Evolutionary conservation across 2,888 invertebrate genomes (phyloP).

Genomic region (Thera obeliscata): DNA sequence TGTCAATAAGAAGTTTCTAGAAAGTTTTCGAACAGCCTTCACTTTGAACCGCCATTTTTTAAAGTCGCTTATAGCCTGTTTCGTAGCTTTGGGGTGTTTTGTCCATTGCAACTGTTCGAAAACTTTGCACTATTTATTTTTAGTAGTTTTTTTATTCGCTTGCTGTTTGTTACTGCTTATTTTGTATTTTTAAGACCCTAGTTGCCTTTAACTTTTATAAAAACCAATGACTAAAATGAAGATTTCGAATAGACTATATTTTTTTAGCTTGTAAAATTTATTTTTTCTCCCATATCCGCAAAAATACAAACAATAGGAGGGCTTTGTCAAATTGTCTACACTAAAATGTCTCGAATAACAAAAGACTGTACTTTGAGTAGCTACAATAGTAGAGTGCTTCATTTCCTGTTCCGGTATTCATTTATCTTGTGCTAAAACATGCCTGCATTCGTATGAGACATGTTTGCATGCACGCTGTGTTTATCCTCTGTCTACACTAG

Average conservation of each 20-base stretch:
- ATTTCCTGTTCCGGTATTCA: conserved; percentile 16
- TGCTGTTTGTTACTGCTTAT: not conserved
- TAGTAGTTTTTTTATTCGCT: not conserved
- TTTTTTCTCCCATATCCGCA: not conserved
- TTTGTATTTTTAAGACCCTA: not conserved
- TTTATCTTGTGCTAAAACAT: conserved; percentile 30
- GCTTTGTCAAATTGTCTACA: not conserved
- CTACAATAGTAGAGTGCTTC: conserved; percentile 21
- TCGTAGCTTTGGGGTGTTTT: conserved; percentile 68
- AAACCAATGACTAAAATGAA: too few species aligned
- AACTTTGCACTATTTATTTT: conserved; percentile 78
- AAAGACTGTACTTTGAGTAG: conserved; percentile 12
- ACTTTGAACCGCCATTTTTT: conserved; percentile 80
- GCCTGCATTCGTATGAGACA: conserved; percentile 10
- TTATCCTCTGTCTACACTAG: conserved; percentile 10
- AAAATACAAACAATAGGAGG: not conserved
- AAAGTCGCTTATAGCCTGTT: conserved; percentile 57
- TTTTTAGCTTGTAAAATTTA: too few species aligned
- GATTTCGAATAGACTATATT: too few species aligned
- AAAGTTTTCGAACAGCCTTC: conserved; percentile 89
- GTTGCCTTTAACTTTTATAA: too few species aligned
- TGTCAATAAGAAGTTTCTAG: conserved; percentile 63
- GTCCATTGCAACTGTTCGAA: conserved; percentile 83
- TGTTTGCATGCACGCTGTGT: conserved; percentile 16
- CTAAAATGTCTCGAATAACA: conserved; percentile 1